Evolutionary conservation across 2,797 vertebrate species (phyloP), one percentile per base, ranked within the genome.

Genomic region (Pseudocheirus occidentalis): DNA sequence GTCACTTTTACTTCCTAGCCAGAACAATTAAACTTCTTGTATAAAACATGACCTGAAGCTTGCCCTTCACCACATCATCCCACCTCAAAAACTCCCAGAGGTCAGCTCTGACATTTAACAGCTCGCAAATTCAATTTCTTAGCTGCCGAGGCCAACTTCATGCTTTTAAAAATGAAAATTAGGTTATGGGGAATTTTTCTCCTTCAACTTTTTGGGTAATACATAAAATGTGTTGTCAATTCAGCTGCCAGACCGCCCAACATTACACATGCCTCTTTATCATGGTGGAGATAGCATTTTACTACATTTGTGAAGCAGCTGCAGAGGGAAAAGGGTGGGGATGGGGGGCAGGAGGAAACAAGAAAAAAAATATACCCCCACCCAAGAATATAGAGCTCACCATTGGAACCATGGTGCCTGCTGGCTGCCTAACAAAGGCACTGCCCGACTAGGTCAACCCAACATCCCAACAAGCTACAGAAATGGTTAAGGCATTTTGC

Each of bases 1-100:
- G 98, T 99, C 99, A 99, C 98, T 98, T 98, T 97, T 98, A 98
- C 98, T 98, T 98, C 98, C 96, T 92, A 95, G 98, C 99, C 99
- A 99, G 99, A 98, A 98, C 98, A 99, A 99, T 99, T 99, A 99
- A 98, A 98, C 98, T 98, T 98, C 98, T 98, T 99, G 98, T 98
- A 98, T 98, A 99, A 99, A 98, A 98, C 98, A 99, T 98, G 98
- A 98, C 98, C 98, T 98, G 98, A 98, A 99, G 98, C 96, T 96
- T 99, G 98, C 98, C 98, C 99, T 98, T 98, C 96, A 98, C 98
- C 98, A 98, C 98, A 98, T 98, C 98, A 98, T 98, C 98, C 98
- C 98, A 98, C 97, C 98, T 98, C 98, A 97, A 97, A 98, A 98
- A 98, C 96, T 98, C 98, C 98, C 97, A 95, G 95, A 98, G 98